A percentile compares a stretch with the other conserved stretches of the same genome.
phyloP scores from a whole-genome alignment of 2,888 invertebrate species.

The Eupithecia tripunctaria region DNA sequence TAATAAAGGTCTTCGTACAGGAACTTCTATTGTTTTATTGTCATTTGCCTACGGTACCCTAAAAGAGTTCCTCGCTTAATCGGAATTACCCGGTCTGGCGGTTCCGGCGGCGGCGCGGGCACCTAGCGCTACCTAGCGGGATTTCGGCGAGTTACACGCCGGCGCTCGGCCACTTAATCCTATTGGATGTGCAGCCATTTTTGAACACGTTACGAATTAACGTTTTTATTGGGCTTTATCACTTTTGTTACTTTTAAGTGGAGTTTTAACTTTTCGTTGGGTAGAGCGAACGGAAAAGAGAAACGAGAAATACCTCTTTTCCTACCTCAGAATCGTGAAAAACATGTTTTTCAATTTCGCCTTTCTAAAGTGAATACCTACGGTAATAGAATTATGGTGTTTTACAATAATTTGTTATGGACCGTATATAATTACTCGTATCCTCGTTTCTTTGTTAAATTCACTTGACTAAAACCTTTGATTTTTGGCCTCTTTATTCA shows the following conservation, averaged over 20 bases:
- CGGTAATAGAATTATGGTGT: not conserved
- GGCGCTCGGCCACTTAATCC: conserved; percentile 26
- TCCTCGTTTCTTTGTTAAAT: not conserved
- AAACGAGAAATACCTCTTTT: not conserved
- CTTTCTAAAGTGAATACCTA: not conserved
- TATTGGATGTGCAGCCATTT: conserved; percentile 25
- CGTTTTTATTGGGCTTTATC: conserved; percentile 10
- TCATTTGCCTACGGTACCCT: conserved; percentile 36
- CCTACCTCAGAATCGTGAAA: not conserved
- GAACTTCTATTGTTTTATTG: not conserved
- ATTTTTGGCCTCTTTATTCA: not conserved
- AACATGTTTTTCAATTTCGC: not conserved
- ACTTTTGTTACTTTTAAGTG: not conserved
- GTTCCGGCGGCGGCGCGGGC: conserved; percentile 46
- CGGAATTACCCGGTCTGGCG: conserved; percentile 72
- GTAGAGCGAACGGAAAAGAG: not conserved
- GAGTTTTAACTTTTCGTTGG: not conserved
- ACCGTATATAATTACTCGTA: not conserved
- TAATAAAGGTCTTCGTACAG: not conserved
- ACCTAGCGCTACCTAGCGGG: conserved; percentile 43
- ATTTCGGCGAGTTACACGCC: conserved; percentile 32
- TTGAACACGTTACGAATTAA: conserved; percentile 10
- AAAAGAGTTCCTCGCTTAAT: conserved; percentile 57
- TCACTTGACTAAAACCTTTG: not conserved
- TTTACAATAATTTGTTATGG: not conserved